A percentile compares a stretch with the other conserved stretches of the same genome.
Evolutionary conservation across 2,888 invertebrate species (phyloP).

Genomic region (Merodon equestris): DNA sequence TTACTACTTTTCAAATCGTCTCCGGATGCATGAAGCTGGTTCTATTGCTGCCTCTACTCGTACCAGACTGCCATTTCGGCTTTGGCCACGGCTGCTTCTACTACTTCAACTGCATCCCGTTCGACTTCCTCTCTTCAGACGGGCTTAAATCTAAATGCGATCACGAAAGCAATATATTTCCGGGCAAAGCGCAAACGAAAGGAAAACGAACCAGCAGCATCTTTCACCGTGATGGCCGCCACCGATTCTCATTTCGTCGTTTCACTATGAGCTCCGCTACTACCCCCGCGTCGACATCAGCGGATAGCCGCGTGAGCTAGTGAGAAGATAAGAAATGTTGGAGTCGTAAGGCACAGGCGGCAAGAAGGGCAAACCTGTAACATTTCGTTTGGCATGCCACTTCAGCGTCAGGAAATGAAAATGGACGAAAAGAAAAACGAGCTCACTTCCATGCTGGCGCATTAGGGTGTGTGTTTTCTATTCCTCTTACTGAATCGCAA

Average conservation of each 20-base stretch:
- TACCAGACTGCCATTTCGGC: too few species aligned
- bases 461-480: conserved; percentile 22
- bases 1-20: conserved; percentile 56
- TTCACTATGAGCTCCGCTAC: neutral
- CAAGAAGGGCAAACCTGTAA: conserved; percentile 35
- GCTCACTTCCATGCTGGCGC: conserved; percentile 25
- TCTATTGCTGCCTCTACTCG: too few species aligned
- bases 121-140: conserved; percentile 59
- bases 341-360: neutral
- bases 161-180: conserved; percentile 74
- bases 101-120: conserved; percentile 15
- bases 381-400: conserved; percentile 64
- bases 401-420: conserved; percentile 63
- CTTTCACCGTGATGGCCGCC: conserved; percentile 60
- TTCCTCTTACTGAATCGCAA: neutral
- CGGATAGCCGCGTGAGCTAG: too few species aligned
- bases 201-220: conserved; percentile 54
- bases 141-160: conserved; percentile 71
- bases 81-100: too few species aligned
- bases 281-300: neutral
- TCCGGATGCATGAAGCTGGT: conserved; percentile 40
- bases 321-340: conserved; percentile 25
- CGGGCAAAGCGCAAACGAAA: conserved; percentile 65
- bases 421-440: conserved; percentile 15
- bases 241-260: neutral